Evolutionary conservation across 1,140 invertebrate genomes (phyloP), one percentile per base, ranked within the genome.

Genomic region (Drosophila watanabei): DNA sequence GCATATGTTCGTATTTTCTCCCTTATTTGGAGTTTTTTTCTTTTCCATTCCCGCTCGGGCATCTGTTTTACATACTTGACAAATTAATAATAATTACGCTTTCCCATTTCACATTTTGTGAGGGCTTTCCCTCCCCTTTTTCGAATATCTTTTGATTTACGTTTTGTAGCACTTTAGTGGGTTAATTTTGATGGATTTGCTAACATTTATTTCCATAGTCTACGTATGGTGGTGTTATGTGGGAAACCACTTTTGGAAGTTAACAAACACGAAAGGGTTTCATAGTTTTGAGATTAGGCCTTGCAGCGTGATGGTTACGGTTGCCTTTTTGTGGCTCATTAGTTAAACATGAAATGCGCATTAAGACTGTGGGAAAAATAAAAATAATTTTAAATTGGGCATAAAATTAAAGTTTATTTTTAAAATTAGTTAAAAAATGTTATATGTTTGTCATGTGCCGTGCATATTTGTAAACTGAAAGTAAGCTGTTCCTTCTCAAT

Each of bases 1-100:
- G 64, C 61, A 80, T 80, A 57, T 66, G 64, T 37, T 51, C 4
- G 46, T 14, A 28, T 49, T 62, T 51, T n/a, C 39, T 39, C 48
- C 33, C 57, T 20, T 32, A 70, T 49, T 59, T 52, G 51, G 32
- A 65, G 28, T 57, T 59, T 68, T 59, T 68, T 46, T 58, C 10
- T 80, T 62, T 54, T 61, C 56, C 72, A 52, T 66, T 62, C 63
- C 72, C 20, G 10, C 20, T 14, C 49, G 75, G 79, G 85, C 85
- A 89, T 89, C 86, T 89, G 86, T 90, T 90, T 90, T 89, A 85
- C 81, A 89, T 85, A 89, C 86, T 89, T 89, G 85, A 88, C 85
- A 88, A 88, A 88, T 89, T 89, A 79, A 89, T 89, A 88, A 89
- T 85, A 88, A 89, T 88, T 89, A 89, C 85, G 65, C 76, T 83